Percentiles rank a stretch among this genome's conserved stretches.
phyloP scores from a whole-genome alignment of 2,888 invertebrate genomes.

The Seladonia tumulorum region DNA sequence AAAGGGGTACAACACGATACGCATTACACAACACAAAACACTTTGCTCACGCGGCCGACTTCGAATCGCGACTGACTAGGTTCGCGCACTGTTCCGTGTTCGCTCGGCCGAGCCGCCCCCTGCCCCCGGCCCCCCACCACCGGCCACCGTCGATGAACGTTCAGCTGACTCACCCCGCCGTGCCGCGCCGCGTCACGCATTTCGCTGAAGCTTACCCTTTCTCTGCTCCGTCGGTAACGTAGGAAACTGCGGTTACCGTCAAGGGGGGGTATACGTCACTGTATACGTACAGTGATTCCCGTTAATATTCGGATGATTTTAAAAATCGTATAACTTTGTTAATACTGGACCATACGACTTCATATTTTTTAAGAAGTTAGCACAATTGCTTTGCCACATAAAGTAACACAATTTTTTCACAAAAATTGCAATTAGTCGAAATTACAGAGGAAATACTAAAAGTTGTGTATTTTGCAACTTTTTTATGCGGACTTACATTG shows the following conservation, averaged over 20 bases:
- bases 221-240: slow-evolving; percentile 38
- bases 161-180: slow-evolving; percentile 70
- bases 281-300: too few relatives aligned
- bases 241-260: neutral
- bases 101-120: slow-evolving; percentile 52
- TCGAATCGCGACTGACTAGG: slow-evolving; percentile 77
- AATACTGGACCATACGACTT: too few relatives aligned
- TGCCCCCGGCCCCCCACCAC: slow-evolving; percentile 22
- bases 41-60: slow-evolving; percentile 67
- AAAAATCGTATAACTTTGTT: too few relatives aligned
- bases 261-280: neutral
- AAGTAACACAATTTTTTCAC: too few relatives aligned
- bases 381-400: too few relatives aligned
- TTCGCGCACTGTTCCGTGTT: slow-evolving; percentile 58
- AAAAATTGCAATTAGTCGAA: too few relatives aligned
- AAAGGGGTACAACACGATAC: slow-evolving; percentile 32
- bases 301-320: too few relatives aligned
- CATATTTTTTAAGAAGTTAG: too few relatives aligned
- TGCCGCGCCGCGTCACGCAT: slow-evolving; percentile 60
- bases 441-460: too few relatives aligned
- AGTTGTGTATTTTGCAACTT: too few relatives aligned
- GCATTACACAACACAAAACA: slow-evolving; percentile 26
- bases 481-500: too few relatives aligned
- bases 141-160: slow-evolving; percentile 53
- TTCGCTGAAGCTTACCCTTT: slow-evolving; percentile 65